Evolutionary conservation across 2,797 vertebrate genomes (phyloP), one percentile per base, ranked within the genome.

Genomic region (Alectoris magna): DNA sequence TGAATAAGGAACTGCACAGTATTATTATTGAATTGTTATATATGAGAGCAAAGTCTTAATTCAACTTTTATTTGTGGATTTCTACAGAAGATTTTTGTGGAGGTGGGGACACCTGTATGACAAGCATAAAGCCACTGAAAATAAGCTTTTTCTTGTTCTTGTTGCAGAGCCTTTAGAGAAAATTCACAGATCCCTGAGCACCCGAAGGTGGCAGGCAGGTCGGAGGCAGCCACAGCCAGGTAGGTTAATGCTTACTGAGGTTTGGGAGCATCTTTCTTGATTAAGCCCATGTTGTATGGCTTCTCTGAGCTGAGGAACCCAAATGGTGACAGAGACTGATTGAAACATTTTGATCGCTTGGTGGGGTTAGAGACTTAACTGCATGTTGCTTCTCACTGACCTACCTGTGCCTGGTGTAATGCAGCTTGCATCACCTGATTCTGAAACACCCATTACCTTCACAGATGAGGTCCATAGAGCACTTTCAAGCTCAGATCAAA

Each of bases 381-480:
- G 43, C 17, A 63, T 69, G 46, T 46, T 78, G 79, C 70, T 14
- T 87, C 18, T 23, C 1, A 12, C 5, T n/a, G 71, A 90, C 60
- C 71, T 83, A 17, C 76, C 78, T 7, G 64, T 74, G 77, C 24
- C 91, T 90, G 64, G 60, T 27, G 66, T 87, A 84, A 84, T 8
- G 62, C 44, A 73, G 56, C 44, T 48, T 71, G 31, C 0, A 1
- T 77, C 92, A 90, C 93, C 85, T 66, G 60, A 80, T 51, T 34
- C 77, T 44, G 22, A 79, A 64, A 55, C 72, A 82, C 53, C 38
- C 77, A 66, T 94, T 88, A 79, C 49, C 77, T 80, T 63, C 31
- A 29, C 44, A 49, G 24, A 38, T n/a, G n/a, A 74, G 74, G 58
- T 71, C 60, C 74, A 84, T 92, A 93, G 93, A 95, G 84, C 74